Base-by-base conservation (phyloP, 2,113 vertebrate genomes). In the Carassius auratus region DNA sequence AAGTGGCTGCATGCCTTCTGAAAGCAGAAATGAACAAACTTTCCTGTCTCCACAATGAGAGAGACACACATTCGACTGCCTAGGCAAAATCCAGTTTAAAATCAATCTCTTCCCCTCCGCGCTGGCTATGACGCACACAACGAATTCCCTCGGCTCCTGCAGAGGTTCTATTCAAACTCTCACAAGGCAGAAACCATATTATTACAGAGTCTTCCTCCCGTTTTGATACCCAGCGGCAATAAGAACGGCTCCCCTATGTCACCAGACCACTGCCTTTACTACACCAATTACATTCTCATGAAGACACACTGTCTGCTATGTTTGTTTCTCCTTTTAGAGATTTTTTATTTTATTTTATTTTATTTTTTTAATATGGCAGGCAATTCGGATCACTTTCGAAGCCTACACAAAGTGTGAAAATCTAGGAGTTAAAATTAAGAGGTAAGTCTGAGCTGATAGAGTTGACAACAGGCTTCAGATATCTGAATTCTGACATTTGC, bases 61-160 rank as follows among this genome's bases (percentile, higher is more conserved):
- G 66, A 84, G 66, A 66, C n/a, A 57, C 81, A 76, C 15, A 76
- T 69, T 87, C 59, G 36, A 73, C 81, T 68, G 38, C 13, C 64
- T 81, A 85, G 85, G 69, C 76, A 48, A 87, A 88, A 89, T 84
- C 66, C 73, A 30, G 77, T 83, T 84, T 83, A 78, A 86, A 85
- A 87, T 90, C 86, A 89, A 87, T 88, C 86, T 85, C 76, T 76
- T 84, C 68, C 76, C 74, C 50, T 55, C 33, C 19, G 77, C 36
- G 73, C 80, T 76, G 61, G 52, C 76, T 66, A 42, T 89, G 88
- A 88, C 66, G 81, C 87, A 86, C 85, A 69, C 9, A 0, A 19
- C 59, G 61, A 78, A 86, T 76, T 88, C 87, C 81, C 84, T 36
- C 10, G 38, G 55, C 76, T 79, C 78, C 36, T 68, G 62, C 85